A percentile compares a stretch with the other conserved stretches of the same genome.
These are phyloP conservation scores for Gambelia wislizenii DNA, from an alignment of 2,797 vertebrate species.

Conservation along the genomic window DNA sequence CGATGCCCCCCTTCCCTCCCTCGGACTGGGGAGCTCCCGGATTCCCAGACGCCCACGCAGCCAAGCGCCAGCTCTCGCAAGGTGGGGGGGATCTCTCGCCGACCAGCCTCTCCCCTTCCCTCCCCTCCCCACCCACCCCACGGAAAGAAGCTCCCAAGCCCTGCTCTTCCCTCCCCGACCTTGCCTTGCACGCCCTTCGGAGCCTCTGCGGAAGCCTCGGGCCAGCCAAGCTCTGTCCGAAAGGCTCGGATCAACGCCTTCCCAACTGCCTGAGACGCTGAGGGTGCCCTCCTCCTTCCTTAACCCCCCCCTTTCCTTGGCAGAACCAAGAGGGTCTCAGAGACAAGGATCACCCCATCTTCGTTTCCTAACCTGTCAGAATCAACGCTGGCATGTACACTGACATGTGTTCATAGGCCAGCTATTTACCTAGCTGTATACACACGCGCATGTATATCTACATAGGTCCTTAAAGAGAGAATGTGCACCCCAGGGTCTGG, in stretches of 20 bases:
- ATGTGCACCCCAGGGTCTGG: background rate
- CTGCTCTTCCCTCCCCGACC: background rate
- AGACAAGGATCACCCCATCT: background rate
- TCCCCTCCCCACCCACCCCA: background rate
- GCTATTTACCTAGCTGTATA: background rate
- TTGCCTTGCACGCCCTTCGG: background rate
- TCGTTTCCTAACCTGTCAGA: background rate
- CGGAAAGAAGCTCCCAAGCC: background rate
- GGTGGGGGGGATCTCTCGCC: constrained; percentile 17
- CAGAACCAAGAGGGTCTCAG: background rate
- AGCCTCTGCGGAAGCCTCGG: constrained; percentile 23
- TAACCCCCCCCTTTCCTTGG: background rate
- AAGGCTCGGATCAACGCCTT: background rate
- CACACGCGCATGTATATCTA: background rate
- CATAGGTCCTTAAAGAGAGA: too few species aligned
- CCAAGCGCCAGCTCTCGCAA: background rate
- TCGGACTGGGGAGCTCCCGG: constrained; percentile 34
- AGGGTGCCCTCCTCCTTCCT: background rate
- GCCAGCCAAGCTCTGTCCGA: constrained; percentile 33
- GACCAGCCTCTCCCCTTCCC: background rate
- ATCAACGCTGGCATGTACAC: background rate
- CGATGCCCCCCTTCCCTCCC: background rate
- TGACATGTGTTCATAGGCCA: background rate
- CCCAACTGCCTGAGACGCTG: background rate
- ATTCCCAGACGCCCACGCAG: constrained; percentile 31